phyloP scores from a whole-genome alignment of 1,140 invertebrate species.

The Papilio xuthus region DNA sequence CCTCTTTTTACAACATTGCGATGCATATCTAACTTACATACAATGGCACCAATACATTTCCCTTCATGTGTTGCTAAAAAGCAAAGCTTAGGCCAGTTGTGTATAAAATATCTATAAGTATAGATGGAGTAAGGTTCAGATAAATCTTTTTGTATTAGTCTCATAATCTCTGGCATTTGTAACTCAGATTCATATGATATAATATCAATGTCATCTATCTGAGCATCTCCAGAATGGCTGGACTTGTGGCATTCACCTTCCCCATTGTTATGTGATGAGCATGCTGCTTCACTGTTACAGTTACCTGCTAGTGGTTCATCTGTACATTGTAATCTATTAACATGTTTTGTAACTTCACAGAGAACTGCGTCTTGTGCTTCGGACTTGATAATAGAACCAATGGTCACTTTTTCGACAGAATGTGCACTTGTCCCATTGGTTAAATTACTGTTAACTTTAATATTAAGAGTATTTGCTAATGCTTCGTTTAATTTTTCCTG shows the following conservation, averaged over 20 bases:
- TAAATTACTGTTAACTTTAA: slow-evolving; percentile 74
- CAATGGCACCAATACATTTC: slow-evolving; percentile 97
- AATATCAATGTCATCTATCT: slow-evolving; percentile 69
- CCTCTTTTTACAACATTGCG: slow-evolving; percentile 95
- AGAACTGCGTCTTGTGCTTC: slow-evolving; percentile 54
- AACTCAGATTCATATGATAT: slow-evolving; percentile 80
- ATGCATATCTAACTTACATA: slow-evolving; percentile 98
- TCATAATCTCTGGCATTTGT: slow-evolving; percentile 91
- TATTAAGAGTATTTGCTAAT: slow-evolving; percentile 73
- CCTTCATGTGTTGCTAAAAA: slow-evolving; percentile 95
- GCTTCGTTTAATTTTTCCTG: slow-evolving; percentile 68
- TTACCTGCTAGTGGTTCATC: slow-evolving; percentile 52
- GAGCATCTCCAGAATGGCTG: slow-evolving; percentile 41
- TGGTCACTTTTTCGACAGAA: slow-evolving; percentile 57
- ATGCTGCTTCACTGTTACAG: slow-evolving; percentile 46
- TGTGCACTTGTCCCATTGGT: slow-evolving; percentile 76
- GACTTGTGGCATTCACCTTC: slow-evolving; percentile 6
- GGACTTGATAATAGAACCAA: slow-evolving; percentile 48
- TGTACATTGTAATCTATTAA: slow-evolving; percentile 77
- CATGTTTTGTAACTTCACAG: slow-evolving; percentile 59
- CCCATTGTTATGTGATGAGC: slow-evolving; percentile 36
- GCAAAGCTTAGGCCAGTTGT: slow-evolving; percentile 99
- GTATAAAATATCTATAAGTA: slow-evolving; percentile 99
- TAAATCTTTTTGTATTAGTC: slow-evolving; percentile 98
- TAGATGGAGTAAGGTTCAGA: slow-evolving; percentile 99